Conservation (phyloP, 2,797 vertebrate species). For the Malurus leucopterus region DNA sequence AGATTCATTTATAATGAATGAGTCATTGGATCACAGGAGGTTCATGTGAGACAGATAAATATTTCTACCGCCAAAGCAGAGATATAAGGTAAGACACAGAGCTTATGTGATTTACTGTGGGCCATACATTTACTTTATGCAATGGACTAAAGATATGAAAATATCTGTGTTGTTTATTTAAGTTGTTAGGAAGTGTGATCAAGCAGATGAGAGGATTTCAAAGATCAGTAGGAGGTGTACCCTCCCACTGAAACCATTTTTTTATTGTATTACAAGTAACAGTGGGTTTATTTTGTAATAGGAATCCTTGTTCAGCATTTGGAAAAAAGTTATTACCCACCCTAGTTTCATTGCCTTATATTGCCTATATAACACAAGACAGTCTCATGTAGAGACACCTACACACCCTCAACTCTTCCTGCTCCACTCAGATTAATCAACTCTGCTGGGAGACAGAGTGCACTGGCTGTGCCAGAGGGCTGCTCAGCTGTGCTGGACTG, state of each 20-base stretch:
- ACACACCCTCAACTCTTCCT: not conserved
- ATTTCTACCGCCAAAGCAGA: constrained; percentile 11
- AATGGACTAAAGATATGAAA: not conserved
- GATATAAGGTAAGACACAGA: not conserved
- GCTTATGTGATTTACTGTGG: not conserved
- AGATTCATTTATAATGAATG: not conserved
- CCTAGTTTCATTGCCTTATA: not conserved
- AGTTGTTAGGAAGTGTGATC: not conserved
- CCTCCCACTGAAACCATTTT: not conserved
- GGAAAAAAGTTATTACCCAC: not conserved
- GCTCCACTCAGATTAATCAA: not conserved
- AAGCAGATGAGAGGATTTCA: not conserved
- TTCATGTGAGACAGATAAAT: not conserved
- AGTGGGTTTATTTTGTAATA: not conserved
- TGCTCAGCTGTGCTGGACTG: not conserved
- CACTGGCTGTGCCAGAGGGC: not conserved
- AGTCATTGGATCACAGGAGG: constrained; percentile 11
- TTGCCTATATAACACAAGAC: not conserved
- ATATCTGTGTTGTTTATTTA: not conserved
- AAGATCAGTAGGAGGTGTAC: not conserved
- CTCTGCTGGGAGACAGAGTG: not conserved
- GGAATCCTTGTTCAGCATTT: not conserved
- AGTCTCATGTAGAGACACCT: not conserved
- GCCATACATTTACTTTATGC: not conserved
- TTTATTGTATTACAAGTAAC: not conserved